phyloP scores from a whole-genome alignment of 2,888 invertebrate species.

The Lacanobia wlatinum region DNA sequence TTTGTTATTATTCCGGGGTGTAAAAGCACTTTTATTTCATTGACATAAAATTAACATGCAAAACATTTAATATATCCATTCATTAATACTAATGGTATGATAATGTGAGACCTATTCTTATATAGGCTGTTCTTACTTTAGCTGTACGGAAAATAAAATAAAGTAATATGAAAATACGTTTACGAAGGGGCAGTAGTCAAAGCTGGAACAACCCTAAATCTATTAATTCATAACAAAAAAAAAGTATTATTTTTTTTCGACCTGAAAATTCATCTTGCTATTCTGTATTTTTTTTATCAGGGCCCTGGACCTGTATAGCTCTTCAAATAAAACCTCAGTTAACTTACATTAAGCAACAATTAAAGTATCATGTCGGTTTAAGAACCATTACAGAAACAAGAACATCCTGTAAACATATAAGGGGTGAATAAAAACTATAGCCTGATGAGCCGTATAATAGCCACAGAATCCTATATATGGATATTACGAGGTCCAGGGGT shows the following conservation, averaged over 20 bases:
- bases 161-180: not conserved
- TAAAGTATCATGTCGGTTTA: not conserved
- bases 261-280: not conserved
- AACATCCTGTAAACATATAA: slow-evolving; percentile 35
- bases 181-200: not conserved
- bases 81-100: slow-evolving; percentile 45
- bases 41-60: slow-evolving; percentile 49
- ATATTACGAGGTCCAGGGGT: slow-evolving; percentile 36
- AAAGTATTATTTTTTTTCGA: not conserved
- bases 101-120: slow-evolving; percentile 37
- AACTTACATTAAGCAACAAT: not conserved
- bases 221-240: too few relatives aligned
- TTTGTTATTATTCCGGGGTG: not conserved
- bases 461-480: slow-evolving; percentile 45
- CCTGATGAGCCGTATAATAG: slow-evolving; percentile 49
- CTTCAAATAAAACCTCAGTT: not conserved
- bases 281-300: too few relatives aligned
- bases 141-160: not conserved
- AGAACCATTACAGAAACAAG: not conserved
- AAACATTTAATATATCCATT: slow-evolving; percentile 31
- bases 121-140: slow-evolving; percentile 29
- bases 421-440: slow-evolving; percentile 27
- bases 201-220: not conserved
- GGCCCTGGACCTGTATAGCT: not conserved
- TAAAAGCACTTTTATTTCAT: slow-evolving; percentile 30